phyloP scores from a whole-genome alignment of 2,113 vertebrate species.

The Chelonoidis abingdonii region DNA sequence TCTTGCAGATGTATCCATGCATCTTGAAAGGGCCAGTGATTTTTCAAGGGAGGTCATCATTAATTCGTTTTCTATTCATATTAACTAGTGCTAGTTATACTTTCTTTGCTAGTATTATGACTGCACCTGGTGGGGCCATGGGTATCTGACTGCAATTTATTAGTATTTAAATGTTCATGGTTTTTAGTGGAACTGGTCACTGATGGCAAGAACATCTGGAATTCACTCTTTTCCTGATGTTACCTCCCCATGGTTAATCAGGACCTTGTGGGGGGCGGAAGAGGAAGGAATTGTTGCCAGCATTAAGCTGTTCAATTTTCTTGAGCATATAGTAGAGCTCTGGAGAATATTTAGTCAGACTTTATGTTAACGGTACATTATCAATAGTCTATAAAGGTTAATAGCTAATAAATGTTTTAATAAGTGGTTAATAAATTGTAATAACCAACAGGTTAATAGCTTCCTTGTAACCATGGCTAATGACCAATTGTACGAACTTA shows the following conservation, averaged over 20 bases:
- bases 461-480: not conserved
- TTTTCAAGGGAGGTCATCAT: slow-evolving; percentile 28
- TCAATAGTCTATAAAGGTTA: not conserved
- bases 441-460: not conserved
- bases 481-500: not conserved
- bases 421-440: not conserved
- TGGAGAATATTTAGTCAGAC: not conserved
- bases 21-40: slow-evolving; percentile 51
- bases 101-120: slow-evolving; percentile 26
- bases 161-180: slow-evolving; percentile 27
- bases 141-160: slow-evolving; percentile 48
- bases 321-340: not conserved
- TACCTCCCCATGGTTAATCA: slow-evolving; percentile 56
- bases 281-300: not conserved
- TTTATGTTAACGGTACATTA: not conserved
- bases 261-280: not conserved
- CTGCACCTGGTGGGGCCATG: slow-evolving; percentile 10
- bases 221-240: slow-evolving; percentile 39
- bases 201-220: slow-evolving; percentile 64
- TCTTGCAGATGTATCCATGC: slow-evolving; percentile 46
- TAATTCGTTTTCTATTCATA: slow-evolving; percentile 54
- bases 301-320: not conserved
- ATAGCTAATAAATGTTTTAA: not conserved
- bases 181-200: slow-evolving; percentile 55
- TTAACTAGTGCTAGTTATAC: slow-evolving; percentile 41